Conservation (phyloP, 2,888 invertebrate species). For the Parnassius orleans region DNA sequence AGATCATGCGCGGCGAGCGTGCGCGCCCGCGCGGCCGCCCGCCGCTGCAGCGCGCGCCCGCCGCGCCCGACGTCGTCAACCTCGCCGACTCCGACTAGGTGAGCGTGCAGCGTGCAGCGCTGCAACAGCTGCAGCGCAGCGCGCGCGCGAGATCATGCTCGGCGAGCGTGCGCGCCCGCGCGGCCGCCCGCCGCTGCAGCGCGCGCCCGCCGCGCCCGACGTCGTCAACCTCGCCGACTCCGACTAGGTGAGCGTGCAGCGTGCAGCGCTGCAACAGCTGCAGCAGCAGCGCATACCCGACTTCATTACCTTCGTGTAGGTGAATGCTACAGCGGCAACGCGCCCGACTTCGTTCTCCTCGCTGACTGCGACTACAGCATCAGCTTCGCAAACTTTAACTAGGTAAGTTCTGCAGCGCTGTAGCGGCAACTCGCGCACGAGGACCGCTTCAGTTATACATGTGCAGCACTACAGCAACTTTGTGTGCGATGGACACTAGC, state of each 20-base stretch:
- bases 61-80: constrained; percentile 60
- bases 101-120: neutral
- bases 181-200: constrained; percentile 45
- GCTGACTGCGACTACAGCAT: constrained; percentile 67
- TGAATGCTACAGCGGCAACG: constrained; percentile 45
- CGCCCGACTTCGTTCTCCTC: constrained; percentile 64
- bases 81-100: constrained; percentile 62
- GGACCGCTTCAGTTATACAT: too few species aligned
- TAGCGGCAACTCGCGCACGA: constrained; percentile 37
- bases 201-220: constrained; percentile 40
- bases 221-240: constrained; percentile 69
- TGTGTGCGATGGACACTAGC: too few species aligned
- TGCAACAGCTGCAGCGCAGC: constrained; percentile 57
- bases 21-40: constrained; percentile 41
- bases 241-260: constrained; percentile 42
- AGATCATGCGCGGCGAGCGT: constrained; percentile 63
- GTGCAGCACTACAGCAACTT: too few species aligned
- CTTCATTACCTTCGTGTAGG: constrained; percentile 53
- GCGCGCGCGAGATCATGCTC: constrained; percentile 69
- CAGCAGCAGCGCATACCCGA: constrained; percentile 71
- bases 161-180: constrained; percentile 45
- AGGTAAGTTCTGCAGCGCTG: constrained; percentile 41
- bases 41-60: constrained; percentile 39
- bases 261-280: constrained; percentile 31
- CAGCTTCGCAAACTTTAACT: constrained; percentile 55